A percentile compares a stretch with the other conserved stretches of the same genome.
These are phyloP conservation scores for Anarsia innoxiella DNA, from an alignment of 2,888 invertebrate species.

Conservation along the genomic window DNA sequence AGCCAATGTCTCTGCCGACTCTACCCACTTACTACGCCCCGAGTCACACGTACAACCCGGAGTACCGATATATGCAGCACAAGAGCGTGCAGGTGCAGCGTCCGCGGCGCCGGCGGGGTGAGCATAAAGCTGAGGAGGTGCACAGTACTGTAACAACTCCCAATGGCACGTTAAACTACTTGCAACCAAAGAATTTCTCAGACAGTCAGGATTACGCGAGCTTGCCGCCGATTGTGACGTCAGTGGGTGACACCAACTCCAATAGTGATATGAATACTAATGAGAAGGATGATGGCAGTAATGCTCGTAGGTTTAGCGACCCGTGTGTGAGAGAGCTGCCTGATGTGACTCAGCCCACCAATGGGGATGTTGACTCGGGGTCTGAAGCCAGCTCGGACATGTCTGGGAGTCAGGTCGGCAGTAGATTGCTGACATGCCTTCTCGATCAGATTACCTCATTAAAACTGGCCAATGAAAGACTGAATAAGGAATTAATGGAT, in stretches of 20 bases:
- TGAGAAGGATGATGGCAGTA: slow-evolving; percentile 71
- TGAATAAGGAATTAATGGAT: slow-evolving; percentile 83
- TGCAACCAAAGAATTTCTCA: slow-evolving; percentile 56
- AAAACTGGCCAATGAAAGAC: slow-evolving; percentile 83
- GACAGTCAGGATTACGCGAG: slow-evolving; percentile 78
- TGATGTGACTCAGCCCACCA: slow-evolving; percentile 52
- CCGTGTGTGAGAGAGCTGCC: slow-evolving; percentile 76
- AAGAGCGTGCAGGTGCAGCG: slow-evolving; percentile 54
- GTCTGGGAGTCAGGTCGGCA: slow-evolving; percentile 73
- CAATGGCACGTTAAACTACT: slow-evolving; percentile 37
- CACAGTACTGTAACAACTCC: slow-evolving; percentile 35
- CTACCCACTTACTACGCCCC: slow-evolving; percentile 73
- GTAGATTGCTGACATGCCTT: slow-evolving; percentile 76
- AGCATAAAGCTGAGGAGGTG: slow-evolving; percentile 47
- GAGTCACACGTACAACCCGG: slow-evolving; percentile 41
- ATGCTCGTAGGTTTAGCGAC: slow-evolving; percentile 79
- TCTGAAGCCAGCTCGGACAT: slow-evolving; percentile 73
- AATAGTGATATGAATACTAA: slow-evolving; percentile 60
- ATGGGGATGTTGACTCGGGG: slow-evolving; percentile 67
- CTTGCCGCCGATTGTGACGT: slow-evolving; percentile 81
- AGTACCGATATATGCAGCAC: slow-evolving; percentile 50
- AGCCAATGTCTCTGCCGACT: slow-evolving; percentile 79
- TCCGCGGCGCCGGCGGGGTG: slow-evolving; percentile 45
- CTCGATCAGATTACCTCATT: slow-evolving; percentile 83
- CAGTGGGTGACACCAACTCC: slow-evolving; percentile 63